These are phyloP conservation scores for Ceryle rudis DNA, from an alignment of 2,797 vertebrate species.

Conservation along the genomic window DNA sequence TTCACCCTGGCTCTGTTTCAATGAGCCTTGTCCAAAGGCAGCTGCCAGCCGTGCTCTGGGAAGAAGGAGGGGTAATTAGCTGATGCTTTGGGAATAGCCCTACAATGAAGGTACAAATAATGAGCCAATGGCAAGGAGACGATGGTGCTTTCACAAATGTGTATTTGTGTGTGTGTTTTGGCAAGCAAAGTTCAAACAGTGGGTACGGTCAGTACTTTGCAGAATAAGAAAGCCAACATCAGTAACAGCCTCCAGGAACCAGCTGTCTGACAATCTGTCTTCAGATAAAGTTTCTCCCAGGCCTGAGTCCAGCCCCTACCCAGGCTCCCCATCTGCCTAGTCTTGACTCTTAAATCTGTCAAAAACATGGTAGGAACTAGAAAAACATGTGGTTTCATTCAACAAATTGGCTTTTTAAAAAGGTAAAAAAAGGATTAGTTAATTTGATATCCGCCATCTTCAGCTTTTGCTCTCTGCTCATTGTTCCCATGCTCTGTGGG, in stretches of 20 bases:
- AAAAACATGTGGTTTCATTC: background rate
- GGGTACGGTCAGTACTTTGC: background rate
- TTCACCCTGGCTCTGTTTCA: background rate
- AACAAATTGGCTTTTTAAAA: background rate
- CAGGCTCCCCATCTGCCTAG: background rate
- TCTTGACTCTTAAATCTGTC: background rate
- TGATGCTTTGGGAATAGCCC: background rate
- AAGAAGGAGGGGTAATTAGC: background rate
- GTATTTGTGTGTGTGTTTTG: background rate
- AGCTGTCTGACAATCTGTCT: background rate
- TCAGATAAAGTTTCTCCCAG: background rate
- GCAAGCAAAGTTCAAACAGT: background rate
- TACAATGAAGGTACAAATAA: background rate
- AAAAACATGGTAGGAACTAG: background rate
- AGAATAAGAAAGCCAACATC: background rate
- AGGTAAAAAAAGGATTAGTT: background rate
- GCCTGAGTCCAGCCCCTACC: background rate
- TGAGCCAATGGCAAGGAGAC: background rate
- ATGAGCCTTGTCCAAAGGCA: background rate
- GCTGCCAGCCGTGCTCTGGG: background rate
- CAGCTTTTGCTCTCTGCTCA: background rate
- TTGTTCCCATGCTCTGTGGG: background rate
- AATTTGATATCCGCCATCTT: background rate
- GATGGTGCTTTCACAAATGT: background rate
- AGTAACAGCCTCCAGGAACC: background rate